Evolutionary conservation across 2,113 vertebrate species (phyloP).

Genomic region (Gymnorhina tibicen): DNA sequence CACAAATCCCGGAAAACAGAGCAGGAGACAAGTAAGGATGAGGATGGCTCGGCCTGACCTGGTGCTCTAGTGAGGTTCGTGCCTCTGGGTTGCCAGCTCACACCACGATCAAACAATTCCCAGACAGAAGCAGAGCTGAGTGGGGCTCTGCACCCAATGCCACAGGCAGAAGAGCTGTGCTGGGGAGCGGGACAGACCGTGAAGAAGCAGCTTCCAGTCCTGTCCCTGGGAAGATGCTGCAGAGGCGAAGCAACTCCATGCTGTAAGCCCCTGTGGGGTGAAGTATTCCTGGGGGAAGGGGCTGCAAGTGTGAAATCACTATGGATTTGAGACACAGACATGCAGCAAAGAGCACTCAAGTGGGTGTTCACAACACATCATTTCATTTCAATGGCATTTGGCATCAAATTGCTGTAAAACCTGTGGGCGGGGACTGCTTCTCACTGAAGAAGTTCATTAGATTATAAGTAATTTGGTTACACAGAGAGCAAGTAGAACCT

Average conservation of each 20-base stretch:
- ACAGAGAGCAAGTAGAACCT: slow-evolving; percentile 11
- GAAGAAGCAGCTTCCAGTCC: background rate
- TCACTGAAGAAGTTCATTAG: slow-evolving; percentile 55
- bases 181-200: background rate
- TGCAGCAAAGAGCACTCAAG: background rate
- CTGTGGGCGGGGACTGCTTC: slow-evolving; percentile 36
- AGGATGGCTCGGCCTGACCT: background rate
- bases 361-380: slow-evolving; percentile 18
- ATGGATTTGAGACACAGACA: background rate
- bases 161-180: background rate
- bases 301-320: background rate
- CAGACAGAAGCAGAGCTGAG: accelerated
- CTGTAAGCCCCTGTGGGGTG: background rate
- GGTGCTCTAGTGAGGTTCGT: background rate
- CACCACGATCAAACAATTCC: background rate
- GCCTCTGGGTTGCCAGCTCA: background rate
- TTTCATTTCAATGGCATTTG: slow-evolving; percentile 35
- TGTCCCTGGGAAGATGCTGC: background rate
- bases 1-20: background rate
- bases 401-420: slow-evolving; percentile 30
- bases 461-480: slow-evolving; percentile 49
- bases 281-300: background rate
- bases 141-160: background rate
- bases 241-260: accelerated
- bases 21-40: background rate